Percentiles rank a stretch among this genome's conserved stretches.
phyloP scores from a whole-genome alignment of 1,140 invertebrate genomes.

The Macrobrachium nipponense region DNA sequence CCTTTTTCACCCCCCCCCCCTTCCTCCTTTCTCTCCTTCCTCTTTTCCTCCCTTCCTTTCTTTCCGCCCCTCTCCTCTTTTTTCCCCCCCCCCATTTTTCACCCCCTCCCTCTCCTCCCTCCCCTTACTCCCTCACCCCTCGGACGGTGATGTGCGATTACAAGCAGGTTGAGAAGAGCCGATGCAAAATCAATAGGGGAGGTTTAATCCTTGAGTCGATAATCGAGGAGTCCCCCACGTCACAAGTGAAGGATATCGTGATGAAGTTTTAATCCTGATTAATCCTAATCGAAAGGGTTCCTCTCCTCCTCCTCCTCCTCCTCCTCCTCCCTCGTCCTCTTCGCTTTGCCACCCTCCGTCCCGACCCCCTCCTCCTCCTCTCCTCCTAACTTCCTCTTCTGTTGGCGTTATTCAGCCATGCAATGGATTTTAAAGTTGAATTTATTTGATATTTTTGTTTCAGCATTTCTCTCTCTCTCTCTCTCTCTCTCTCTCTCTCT shows the following conservation, averaged over 20 bases:
- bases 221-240: conserved; percentile 11
- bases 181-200: conserved; percentile 37
- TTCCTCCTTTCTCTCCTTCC: neutral
- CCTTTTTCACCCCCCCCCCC: neutral
- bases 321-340: neutral
- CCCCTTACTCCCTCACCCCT: neutral
- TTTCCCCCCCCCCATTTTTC: neutral
- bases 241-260: conserved; percentile 31
- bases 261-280: conserved; percentile 39
- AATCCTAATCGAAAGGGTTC: conserved; percentile 34
- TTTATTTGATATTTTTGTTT: neutral
- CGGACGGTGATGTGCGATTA: neutral
- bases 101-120: neutral
- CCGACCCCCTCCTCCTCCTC: neutral
- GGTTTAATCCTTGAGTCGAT: conserved; percentile 37
- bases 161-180: neutral
- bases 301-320: neutral
- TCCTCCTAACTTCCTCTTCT: neutral
- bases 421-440: neutral
- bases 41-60: neutral
- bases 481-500: neutral
- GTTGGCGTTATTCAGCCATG: neutral
- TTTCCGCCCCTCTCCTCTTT: neutral
- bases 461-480: neutral
- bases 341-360: neutral